Base-by-base conservation (phyloP, 2,888 invertebrate genomes). In the Anodontia alba region DNA sequence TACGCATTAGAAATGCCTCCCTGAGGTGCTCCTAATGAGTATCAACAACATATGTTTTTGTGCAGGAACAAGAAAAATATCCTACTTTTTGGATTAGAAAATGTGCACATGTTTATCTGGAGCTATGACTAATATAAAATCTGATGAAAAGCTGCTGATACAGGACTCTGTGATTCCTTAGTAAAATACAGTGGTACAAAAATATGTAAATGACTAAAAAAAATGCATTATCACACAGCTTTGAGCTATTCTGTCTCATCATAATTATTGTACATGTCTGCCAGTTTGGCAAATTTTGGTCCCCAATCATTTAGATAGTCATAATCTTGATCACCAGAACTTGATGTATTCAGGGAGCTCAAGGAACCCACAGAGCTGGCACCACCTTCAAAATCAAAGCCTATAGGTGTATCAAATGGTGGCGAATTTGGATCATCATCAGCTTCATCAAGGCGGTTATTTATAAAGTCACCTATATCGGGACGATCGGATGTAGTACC, bases 361-460 rank as follows among this genome's bases (percentile, higher is more conserved):
- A 99, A 96, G 0, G 99, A 98, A 76, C 99, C 99, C 54, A 99
- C 99, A 81, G 98, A 98, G 94, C 98, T 98, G 95, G 98, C 98
- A 17, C 91, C 93, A 57, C 99, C 99, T 95, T 99, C 99, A 92
- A 99, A 99, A 80, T 99, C 99, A 95, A 99, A 99, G 96, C 99
- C 99, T 94, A 99, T 96, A 90, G 99, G 96, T 95, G 99, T 99
- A 95, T 99, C 99, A 94, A 98, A 99, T 10, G 99, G 99, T 78
- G 99, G 99, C 75, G 99, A 99, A 94, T 98, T 98, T 1, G 98
- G 98, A 95, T 99, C 99, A 93, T 98, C 97, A 95, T 99, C 99
- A 38, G 99, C 99, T 88, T 98, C 97, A 93, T 98, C 97, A 95
- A 99, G 97, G 95, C 99, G 98, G 93, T 98, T 98, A 94, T 98